A percentile compares a stretch with the other conserved stretches of the same genome.
Conservation (phyloP, 2,113 vertebrate genomes). For the Sakesphorus luctuosus region DNA sequence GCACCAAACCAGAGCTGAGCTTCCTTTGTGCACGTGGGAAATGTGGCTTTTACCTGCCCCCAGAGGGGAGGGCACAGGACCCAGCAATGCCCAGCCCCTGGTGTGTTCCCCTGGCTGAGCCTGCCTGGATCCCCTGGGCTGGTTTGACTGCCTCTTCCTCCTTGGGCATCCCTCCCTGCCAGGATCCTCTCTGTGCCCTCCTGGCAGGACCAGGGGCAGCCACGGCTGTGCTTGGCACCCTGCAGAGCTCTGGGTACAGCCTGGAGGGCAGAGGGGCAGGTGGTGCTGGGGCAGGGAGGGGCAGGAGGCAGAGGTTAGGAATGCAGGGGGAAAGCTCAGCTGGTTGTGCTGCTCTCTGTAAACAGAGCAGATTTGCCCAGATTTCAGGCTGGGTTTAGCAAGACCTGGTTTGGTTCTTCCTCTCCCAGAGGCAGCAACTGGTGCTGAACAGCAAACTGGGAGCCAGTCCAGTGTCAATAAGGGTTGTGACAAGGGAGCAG, state of each 20-base stretch:
- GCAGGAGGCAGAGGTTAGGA: not conserved
- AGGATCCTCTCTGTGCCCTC: not conserved
- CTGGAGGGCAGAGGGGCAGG: not conserved
- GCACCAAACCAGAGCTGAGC: no score
- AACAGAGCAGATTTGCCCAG: not conserved
- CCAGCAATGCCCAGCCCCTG: no score
- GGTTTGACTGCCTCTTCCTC: not conserved
- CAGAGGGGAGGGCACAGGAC: no score
- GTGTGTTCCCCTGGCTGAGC: no score
- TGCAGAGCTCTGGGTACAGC: accelerated
- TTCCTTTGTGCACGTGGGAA: no score
- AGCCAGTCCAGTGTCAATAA: constrained; percentile 14
- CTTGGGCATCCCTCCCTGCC: not conserved
- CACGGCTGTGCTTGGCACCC: not conserved
- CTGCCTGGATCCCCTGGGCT: not conserved
- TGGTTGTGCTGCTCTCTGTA: constrained; percentile 31
- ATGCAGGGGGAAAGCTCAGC: not conserved
- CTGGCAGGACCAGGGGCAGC: not conserved
- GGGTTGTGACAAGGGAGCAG: not conserved
- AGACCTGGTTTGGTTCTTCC: not conserved
- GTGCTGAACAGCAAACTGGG: not conserved
- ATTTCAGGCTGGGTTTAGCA: not conserved
- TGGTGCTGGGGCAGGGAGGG: not conserved
- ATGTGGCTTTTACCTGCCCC: no score
- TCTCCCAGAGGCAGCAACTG: not conserved